Conservation (phyloP, 1,140 invertebrate species). For the Drosophila littoralis region DNA sequence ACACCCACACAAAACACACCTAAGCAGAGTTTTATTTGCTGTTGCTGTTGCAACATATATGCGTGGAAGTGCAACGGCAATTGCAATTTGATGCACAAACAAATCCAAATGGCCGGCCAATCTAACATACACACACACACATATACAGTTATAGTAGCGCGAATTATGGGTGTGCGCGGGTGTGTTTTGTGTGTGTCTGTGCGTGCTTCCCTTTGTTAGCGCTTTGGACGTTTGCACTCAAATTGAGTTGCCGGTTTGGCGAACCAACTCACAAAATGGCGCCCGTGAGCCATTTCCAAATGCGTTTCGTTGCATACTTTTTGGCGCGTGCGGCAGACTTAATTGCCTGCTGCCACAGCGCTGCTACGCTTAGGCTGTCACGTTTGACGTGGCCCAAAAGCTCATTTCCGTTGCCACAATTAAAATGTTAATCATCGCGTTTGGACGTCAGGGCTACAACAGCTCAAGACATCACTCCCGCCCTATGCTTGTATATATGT, state of each 20-base stretch:
- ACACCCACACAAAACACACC: constrained; percentile 22
- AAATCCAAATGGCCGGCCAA: constrained; percentile 57
- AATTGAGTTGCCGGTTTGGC: constrained; percentile 45
- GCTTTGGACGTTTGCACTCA: constrained; percentile 51
- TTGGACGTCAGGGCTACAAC: constrained; percentile 10
- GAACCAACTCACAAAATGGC: constrained; percentile 38
- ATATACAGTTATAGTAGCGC: not conserved
- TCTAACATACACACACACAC: constrained; percentile 16
- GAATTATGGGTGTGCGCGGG: constrained; percentile 7
- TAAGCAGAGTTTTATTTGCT: constrained; percentile 9
- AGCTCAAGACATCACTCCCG: constrained; percentile 17
- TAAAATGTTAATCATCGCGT: constrained; percentile 66
- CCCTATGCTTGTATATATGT: constrained; percentile 19
- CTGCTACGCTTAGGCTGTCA: constrained; percentile 34
- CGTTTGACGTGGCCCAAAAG: constrained; percentile 47
- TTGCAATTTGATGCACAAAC: constrained; percentile 81
- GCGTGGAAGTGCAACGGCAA: constrained; percentile 64
- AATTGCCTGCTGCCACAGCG: constrained; percentile 28
- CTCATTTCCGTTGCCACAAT: constrained; percentile 74
- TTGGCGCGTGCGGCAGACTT: constrained; percentile 25
- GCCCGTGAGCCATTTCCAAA: constrained; percentile 44
- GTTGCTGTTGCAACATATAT: constrained; percentile 41
- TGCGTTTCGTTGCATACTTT: constrained; percentile 39
- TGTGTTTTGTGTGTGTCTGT: too few species aligned
- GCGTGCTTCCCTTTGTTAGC: constrained; percentile 33